A percentile compares a stretch with the other conserved stretches of the same genome.
phyloP scores from a whole-genome alignment of 2,888 invertebrate species.

The Antheraea assamensis region DNA sequence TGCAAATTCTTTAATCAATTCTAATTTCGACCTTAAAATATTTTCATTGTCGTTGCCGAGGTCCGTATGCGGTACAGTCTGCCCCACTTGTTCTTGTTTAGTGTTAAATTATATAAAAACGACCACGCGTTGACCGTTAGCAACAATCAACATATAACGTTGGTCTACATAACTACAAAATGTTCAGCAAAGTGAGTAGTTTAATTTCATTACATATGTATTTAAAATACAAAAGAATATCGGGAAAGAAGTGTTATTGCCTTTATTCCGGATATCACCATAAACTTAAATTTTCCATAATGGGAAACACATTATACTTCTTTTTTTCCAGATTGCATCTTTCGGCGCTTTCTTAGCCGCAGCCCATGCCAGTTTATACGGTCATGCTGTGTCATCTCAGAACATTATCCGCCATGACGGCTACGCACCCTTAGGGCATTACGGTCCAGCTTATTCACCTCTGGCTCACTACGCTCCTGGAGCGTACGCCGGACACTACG shows the following conservation, averaged over 20 bases:
- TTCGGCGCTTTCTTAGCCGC: conserved; percentile 39
- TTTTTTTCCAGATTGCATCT: conserved; percentile 41
- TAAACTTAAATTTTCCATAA: not conserved
- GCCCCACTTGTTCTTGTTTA: conserved; percentile 68
- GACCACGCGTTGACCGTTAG: conserved; percentile 34
- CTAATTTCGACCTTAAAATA: conserved; percentile 60
- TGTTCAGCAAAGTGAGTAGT: conserved; percentile 60
- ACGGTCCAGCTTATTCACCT: conserved; percentile 27
- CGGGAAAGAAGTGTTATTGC: not conserved
- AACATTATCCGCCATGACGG: conserved; percentile 47
- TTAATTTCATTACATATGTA: not conserved
- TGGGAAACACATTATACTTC: not conserved
- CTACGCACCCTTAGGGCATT: conserved; percentile 30
- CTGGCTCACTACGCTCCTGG: conserved; percentile 27
- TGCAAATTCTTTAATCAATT: conserved; percentile 53
- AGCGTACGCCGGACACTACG: conserved; percentile 28
- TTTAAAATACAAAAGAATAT: not conserved
- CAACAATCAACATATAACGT: conserved; percentile 28
- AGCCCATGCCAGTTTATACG: conserved; percentile 35
- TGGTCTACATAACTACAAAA: conserved; percentile 41
- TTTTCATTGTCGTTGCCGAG: conserved; percentile 62
- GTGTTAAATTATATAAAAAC: conserved; percentile 70
- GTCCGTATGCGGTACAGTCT: conserved; percentile 54
- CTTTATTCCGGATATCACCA: not conserved
- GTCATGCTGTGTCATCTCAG: conserved; percentile 54